Conservation (phyloP, 1,140 invertebrate genomes). For the Maniola jurtina region DNA sequence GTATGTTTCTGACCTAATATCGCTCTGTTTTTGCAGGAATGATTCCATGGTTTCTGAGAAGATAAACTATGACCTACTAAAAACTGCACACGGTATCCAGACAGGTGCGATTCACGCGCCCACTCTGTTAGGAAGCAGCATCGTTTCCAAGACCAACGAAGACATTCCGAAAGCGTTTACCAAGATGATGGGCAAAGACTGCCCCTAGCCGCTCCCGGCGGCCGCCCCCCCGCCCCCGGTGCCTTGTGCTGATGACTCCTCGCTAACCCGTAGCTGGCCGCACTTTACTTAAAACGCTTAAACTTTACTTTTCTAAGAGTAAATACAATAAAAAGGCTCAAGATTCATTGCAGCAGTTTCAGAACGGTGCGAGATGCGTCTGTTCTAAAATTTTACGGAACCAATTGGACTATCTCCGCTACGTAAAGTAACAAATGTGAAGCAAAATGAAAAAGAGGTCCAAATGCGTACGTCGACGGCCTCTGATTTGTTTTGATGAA, state of each 20-base stretch:
- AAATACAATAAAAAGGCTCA: no score
- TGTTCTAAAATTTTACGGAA: no score
- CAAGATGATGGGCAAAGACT: conserved; percentile 78
- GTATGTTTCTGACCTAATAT: no score
- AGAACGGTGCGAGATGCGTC: no score
- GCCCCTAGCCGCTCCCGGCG: conserved; percentile 48
- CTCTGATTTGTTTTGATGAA: no score
- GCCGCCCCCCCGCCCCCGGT: conserved; percentile 18
- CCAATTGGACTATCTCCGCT: no score
- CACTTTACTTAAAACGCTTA: no score
- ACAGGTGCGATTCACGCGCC: conserved; percentile 86
- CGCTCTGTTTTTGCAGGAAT: conserved; percentile 76
- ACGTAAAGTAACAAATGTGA: no score
- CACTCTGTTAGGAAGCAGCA: conserved; percentile 85
- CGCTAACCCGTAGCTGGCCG: background rate
- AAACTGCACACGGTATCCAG: conserved; percentile 86
- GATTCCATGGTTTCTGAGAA: conserved; percentile 94
- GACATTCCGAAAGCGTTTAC: conserved; percentile 86
- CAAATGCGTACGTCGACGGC: no score
- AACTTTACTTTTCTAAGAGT: no score
- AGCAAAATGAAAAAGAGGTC: no score
- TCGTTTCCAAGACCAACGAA: conserved; percentile 87
- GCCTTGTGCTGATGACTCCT: conserved; percentile 33
- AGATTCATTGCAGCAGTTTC: no score
- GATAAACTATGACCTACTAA: conserved; percentile 96